Percentiles rank a stretch among this genome's conserved stretches.
phyloP scores from a whole-genome alignment of 2,888 invertebrate species.

The Agapetus fuscipes region DNA sequence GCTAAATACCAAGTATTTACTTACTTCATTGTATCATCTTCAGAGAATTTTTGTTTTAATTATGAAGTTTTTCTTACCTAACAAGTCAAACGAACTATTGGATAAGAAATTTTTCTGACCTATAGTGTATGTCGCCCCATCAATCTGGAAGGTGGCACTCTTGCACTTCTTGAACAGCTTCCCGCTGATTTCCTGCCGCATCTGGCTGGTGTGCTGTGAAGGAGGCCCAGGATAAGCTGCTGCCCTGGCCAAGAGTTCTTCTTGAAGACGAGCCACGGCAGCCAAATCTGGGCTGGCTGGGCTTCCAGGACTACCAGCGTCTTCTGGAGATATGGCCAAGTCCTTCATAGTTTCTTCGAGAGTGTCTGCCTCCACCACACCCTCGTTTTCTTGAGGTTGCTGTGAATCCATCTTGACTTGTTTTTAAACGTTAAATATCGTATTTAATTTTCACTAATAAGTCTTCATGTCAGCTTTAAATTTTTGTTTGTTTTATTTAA shows the following conservation, averaged over 20 bases:
- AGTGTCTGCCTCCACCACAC: not conserved
- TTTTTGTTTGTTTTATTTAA: too few species aligned
- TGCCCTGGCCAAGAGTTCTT: conserved; percentile 29
- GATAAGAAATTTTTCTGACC: too few species aligned
- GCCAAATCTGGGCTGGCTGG: conserved; percentile 1
- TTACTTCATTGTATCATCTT: too few species aligned
- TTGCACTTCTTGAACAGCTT: conserved; percentile 73
- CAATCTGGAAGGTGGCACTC: conserved; percentile 78
- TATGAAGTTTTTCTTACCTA: too few species aligned
- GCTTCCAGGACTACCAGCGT: conserved; percentile 4
- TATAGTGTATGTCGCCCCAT: conserved; percentile 79
- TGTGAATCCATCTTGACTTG: not conserved
- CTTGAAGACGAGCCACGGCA: conserved; percentile 10
- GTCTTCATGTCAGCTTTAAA: too few species aligned
- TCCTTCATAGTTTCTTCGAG: not conserved
- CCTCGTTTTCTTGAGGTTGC: not conserved
- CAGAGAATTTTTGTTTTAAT: too few species aligned
- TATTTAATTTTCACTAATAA: too few species aligned
- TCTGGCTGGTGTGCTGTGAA: conserved; percentile 41
- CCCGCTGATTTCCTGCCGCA: conserved; percentile 41
- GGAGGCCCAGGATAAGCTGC: conserved; percentile 33
- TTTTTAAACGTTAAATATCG: not conserved
- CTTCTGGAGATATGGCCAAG: not conserved
- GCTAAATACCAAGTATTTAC: too few species aligned
- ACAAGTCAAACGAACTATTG: too few species aligned